Evolutionary conservation across 1,140 invertebrate genomes (phyloP).

Genomic region (Ips typographus): DNA sequence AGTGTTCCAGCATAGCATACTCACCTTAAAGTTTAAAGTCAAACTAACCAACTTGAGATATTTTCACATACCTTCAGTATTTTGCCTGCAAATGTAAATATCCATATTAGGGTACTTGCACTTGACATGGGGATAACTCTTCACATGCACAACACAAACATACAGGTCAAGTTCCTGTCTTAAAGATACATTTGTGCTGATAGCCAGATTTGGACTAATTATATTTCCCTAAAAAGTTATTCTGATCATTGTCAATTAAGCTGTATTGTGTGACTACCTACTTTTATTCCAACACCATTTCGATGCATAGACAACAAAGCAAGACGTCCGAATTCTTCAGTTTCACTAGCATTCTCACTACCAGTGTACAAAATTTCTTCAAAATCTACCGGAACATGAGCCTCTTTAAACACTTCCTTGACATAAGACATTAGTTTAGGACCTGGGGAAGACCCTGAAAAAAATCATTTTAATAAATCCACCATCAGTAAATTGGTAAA

Average conservation of each 20-base stretch:
- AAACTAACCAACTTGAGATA: conserved; percentile 1
- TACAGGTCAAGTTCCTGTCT: conserved; percentile 62
- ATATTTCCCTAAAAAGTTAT: conserved; percentile 32
- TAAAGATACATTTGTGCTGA: conserved; percentile 37
- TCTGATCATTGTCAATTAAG: neutral
- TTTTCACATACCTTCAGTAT: conserved; percentile 54
- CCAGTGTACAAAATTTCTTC: conserved; percentile 55
- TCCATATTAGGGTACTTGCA: conserved; percentile 65
- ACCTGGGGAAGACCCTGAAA: conserved; percentile 55
- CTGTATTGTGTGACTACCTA: neutral
- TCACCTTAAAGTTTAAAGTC: conserved; percentile 47
- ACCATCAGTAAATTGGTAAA: neutral
- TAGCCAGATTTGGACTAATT: conserved; percentile 17
- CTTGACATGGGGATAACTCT: conserved; percentile 61
- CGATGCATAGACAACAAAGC: conserved; percentile 65
- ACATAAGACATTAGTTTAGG: conserved; percentile 62
- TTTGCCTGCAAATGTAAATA: conserved; percentile 69
- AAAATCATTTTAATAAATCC: neutral
- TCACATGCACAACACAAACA: conserved; percentile 67
- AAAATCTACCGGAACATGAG: conserved; percentile 66
- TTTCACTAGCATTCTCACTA: conserved; percentile 49
- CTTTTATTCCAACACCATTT: conserved; percentile 70
- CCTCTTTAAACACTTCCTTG: conserved; percentile 58
- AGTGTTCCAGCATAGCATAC: conserved; percentile 69
- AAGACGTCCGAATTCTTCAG: conserved; percentile 55